Conservation (phyloP, 2,113 vertebrate species). For the Glareola pratincola region DNA sequence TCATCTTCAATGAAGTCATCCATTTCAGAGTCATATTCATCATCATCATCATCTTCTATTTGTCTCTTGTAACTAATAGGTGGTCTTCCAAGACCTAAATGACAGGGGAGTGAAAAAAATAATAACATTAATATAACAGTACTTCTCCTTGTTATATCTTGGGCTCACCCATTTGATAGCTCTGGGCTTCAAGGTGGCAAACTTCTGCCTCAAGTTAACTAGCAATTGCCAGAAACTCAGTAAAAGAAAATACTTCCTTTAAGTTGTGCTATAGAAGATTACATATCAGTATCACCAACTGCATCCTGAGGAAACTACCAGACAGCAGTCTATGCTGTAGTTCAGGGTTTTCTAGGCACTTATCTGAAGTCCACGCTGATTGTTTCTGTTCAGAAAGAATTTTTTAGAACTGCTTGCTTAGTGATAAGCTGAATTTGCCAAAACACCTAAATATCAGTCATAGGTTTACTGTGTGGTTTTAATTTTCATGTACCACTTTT, state of each 20-base stretch:
- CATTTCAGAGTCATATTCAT: constrained; percentile 96
- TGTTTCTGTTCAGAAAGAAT: neutral
- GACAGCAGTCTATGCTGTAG: neutral
- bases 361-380: neutral
- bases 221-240: neutral
- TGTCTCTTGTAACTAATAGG: constrained; percentile 78
- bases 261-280: neutral
- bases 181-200: neutral
- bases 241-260: neutral
- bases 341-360: neutral
- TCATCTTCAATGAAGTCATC: constrained; percentile 96
- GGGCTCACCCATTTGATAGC: neutral
- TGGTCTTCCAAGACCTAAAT: constrained; percentile 76
- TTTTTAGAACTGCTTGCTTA: neutral
- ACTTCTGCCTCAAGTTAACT: neutral
- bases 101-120: neutral
- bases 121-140: neutral
- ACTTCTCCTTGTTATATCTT: neutral
- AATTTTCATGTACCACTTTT: neutral
- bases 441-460: neutral
- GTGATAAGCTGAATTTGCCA: neutral
- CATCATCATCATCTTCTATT: constrained; percentile 85
- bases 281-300: neutral
- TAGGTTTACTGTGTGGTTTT: neutral
- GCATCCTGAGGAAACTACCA: neutral